Evolutionary conservation across 2,888 invertebrate genomes (phyloP).

Genomic region (Tuberolachnus salignus): DNA sequence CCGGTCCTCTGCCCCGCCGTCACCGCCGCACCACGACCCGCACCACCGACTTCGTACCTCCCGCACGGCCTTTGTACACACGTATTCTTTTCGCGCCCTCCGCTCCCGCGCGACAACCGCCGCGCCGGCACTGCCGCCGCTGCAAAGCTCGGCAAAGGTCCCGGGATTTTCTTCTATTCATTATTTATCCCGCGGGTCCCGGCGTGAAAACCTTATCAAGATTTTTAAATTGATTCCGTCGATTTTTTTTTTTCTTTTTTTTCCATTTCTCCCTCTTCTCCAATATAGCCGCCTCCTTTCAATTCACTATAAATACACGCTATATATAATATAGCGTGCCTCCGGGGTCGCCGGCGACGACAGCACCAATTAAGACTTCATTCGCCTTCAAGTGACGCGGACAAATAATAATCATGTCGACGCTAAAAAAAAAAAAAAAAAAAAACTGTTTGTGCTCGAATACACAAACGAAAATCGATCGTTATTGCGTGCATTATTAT

Average conservation of each 20-base stretch:
- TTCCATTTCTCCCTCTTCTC: too few relatives aligned
- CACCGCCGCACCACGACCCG: background rate
- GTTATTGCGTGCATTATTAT: background rate
- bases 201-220: conserved; percentile 53
- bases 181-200: conserved; percentile 44
- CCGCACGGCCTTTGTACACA: background rate
- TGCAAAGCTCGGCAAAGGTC: conserved; percentile 31
- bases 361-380: background rate
- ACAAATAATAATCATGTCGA: too few relatives aligned
- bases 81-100: conserved; percentile 17
- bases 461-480: background rate
- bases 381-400: too few relatives aligned
- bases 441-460: too few relatives aligned
- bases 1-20: background rate
- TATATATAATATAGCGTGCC: background rate
- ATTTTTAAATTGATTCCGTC: conserved; percentile 55
- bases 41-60: background rate
- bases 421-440: too few relatives aligned
- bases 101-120: background rate
- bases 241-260: conserved; percentile 50
- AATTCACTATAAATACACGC: background rate
- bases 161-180: conserved; percentile 56
- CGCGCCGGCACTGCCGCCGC: background rate
- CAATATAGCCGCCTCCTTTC: conserved; percentile 10
- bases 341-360: background rate